phyloP scores from a whole-genome alignment of 2,113 vertebrate species.

The Scatophagus argus region DNA sequence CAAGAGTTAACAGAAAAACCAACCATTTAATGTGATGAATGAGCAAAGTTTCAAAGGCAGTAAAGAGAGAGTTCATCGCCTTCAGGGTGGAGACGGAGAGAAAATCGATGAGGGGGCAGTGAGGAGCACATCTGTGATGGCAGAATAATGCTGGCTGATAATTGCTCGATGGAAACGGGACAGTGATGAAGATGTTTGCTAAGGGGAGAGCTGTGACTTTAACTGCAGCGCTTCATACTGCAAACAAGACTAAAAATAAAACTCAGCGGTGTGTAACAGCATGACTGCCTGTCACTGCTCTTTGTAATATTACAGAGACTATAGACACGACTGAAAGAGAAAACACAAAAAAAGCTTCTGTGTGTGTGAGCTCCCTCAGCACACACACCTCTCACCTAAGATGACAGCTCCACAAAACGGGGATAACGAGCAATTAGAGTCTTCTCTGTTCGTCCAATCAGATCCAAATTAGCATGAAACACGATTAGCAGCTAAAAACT shows the following conservation, averaged over 20 bases:
- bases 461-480: slow-evolving; percentile 62
- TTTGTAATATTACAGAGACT: slow-evolving; percentile 1
- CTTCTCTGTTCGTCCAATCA: slow-evolving; percentile 60
- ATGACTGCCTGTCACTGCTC: neutral
- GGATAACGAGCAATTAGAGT: slow-evolving; percentile 57
- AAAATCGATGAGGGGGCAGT: slow-evolving; percentile 23
- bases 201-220: slow-evolving; percentile 23
- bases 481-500: slow-evolving; percentile 50
- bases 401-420: slow-evolving; percentile 55
- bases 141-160: neutral
- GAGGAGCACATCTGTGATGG: neutral
- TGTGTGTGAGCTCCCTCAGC: neutral
- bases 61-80: neutral
- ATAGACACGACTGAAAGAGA: neutral
- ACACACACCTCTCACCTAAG: slow-evolving; percentile 51
- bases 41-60: slow-evolving; percentile 21
- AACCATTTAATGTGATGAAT: neutral
- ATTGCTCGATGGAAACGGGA: slow-evolving; percentile 15
- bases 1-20: slow-evolving; percentile 35
- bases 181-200: neutral
- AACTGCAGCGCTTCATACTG: slow-evolving; percentile 1
- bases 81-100: slow-evolving; percentile 31
- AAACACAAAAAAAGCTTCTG: neutral
- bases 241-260: slow-evolving; percentile 32
- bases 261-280: slow-evolving; percentile 16